Evolutionary conservation across 2,888 invertebrate genomes (phyloP), one percentile per base, ranked within the genome.

Genomic region (Apocheima hispidaria): DNA sequence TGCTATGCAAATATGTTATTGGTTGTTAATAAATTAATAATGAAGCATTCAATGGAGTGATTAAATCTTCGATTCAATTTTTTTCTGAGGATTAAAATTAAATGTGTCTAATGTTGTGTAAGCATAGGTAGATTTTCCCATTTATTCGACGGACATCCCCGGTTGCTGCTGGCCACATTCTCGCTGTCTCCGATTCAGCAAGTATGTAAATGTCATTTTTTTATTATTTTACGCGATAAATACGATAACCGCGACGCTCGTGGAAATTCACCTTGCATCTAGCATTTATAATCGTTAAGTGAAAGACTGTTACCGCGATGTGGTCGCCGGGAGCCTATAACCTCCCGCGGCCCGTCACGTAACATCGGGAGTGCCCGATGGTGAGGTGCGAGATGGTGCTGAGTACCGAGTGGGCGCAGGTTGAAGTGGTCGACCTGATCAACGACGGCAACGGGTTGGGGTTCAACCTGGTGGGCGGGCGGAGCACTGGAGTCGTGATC

Each of bases 321-420:
- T 70, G 66, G 71, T 69, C 71, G 65, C 72, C 73, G 71, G 73
- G 66, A 72, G 71, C 65, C 75, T 75, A 85, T 90, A 90, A 91
- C 91, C 92, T 91, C 82, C 78, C 81, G 66, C 74, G 65, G 74
- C 76, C 78, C 78, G 81, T 88, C 90, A 91, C 91, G 90, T 90
- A 90, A 91, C 90, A 77, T 78, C 82, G 82, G 81, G 78, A 80
- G 84, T 74, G 84, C 82, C 82, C 79, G 84, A 92, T 93, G 93
- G 92, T 93, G 83, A 88, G 83, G 81, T 74, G 76, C 82, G 91
- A 88, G 83, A 95, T 95, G 95, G 95, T 95, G 95, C 95, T 99
- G 93, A 99, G 98, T 93, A 99, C 99, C 88, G 99, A 99, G 95
- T 99, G 99, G 99, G 98, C 98, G 78, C 99, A 99, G 94, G 98